Evolutionary conservation across 2,888 invertebrate species (phyloP).

Genomic region (Dynastes tityus): DNA sequence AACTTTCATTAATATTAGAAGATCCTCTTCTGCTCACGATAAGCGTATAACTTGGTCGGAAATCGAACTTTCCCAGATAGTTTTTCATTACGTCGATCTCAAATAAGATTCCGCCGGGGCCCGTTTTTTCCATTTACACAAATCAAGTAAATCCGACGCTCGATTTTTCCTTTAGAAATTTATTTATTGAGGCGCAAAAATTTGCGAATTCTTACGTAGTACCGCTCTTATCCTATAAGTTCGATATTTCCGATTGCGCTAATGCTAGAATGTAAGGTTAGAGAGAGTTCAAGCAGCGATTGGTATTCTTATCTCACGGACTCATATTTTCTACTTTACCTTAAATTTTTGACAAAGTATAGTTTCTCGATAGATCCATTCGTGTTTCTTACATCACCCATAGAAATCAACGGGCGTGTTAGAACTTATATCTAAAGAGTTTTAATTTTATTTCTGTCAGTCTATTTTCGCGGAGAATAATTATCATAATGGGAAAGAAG

Average conservation of each 20-base stretch:
- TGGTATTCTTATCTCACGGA: too few species aligned
- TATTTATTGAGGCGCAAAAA: constrained; percentile 9
- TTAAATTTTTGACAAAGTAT: too few species aligned
- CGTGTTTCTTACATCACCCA: too few species aligned
- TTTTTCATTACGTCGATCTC: constrained; percentile 45
- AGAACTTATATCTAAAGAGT: too few species aligned
- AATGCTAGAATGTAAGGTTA: neutral
- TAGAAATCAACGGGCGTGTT: too few species aligned
- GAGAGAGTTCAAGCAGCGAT: neutral
- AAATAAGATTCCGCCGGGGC: constrained; percentile 30
- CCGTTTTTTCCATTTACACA: constrained; percentile 39
- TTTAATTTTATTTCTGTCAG: too few species aligned
- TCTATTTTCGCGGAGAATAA: too few species aligned
- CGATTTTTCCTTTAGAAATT: constrained; percentile 29
- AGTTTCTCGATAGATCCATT: too few species aligned
- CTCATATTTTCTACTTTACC: too few species aligned
- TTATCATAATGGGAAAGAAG: too few species aligned
- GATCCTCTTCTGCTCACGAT: constrained; percentile 45
- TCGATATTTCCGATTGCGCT: neutral
- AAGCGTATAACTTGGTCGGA: constrained; percentile 43
- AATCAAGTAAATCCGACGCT: constrained; percentile 41
- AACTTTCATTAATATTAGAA: constrained; percentile 53
- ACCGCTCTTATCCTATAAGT: neutral
- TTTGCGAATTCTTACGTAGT: constrained; percentile 6
- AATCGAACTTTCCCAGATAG: constrained; percentile 43